Conservation (phyloP, 2,113 vertebrate species). For the Melanerpes aurifrons region DNA sequence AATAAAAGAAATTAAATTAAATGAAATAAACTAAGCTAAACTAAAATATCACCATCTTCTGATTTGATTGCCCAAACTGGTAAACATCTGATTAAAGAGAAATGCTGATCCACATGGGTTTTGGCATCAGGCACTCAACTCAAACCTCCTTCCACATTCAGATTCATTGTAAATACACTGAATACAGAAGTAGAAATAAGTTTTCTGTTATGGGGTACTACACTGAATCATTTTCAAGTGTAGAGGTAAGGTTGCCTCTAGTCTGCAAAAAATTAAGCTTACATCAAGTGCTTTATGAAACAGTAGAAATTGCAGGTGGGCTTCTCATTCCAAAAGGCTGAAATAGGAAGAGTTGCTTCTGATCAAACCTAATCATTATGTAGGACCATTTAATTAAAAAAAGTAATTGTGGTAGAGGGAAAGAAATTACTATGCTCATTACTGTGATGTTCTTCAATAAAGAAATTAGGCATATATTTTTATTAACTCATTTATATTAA, state of each 20-base stretch:
- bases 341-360: neutral
- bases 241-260: neutral
- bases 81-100: neutral
- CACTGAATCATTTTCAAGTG: neutral
- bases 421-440: conserved; percentile 35
- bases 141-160: neutral
- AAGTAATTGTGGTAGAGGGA: neutral
- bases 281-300: neutral
- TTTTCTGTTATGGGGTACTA: neutral
- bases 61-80: neutral
- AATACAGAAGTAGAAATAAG: neutral
- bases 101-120: neutral
- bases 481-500: conserved; percentile 44
- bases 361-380: conserved; percentile 33
- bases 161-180: neutral
- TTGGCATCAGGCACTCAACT: neutral
- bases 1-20: too few species aligned
- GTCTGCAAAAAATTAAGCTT: neutral
- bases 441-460: conserved; percentile 24
- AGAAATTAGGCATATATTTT: conserved; percentile 5
- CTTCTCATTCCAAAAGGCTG: neutral
- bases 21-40: neutral
- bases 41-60: neutral
- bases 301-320: neutral
- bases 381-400: conserved; percentile 48